Percentiles rank a stretch among this genome's conserved stretches.
phyloP scores from a whole-genome alignment of 2,888 invertebrate species.

The Apamea sordens region DNA sequence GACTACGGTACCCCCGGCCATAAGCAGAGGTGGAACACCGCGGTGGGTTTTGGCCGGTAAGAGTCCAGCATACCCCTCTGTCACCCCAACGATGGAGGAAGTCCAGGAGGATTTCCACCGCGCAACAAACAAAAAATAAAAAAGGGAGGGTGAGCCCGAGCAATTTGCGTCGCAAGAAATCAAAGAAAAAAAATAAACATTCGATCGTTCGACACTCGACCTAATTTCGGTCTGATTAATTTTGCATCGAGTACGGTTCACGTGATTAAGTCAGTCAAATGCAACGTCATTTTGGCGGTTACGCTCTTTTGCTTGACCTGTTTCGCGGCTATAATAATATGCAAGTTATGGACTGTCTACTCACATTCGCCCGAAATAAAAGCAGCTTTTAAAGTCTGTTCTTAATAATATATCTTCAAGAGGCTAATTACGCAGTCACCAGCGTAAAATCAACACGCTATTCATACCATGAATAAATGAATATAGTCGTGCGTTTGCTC shows the following conservation, averaged over 20 bases:
- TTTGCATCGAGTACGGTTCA: slow-evolving; percentile 21
- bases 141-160: neutral
- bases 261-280: neutral
- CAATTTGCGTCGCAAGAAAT: slow-evolving; percentile 6
- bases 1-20: neutral
- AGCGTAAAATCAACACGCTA: slow-evolving; percentile 32
- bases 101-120: too few relatives aligned
- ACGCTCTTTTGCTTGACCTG: neutral
- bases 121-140: too few relatives aligned
- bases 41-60: too few relatives aligned
- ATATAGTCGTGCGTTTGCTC: slow-evolving; percentile 25
- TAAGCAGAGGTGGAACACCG: too few relatives aligned
- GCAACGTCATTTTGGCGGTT: slow-evolving; percentile 7
- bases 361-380: neutral
- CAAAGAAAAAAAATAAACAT: neutral
- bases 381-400: neutral
- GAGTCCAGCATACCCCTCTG: too few relatives aligned
- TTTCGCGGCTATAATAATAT: neutral
- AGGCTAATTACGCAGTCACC: slow-evolving; percentile 18
- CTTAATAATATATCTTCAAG: neutral
- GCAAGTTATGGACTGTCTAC: neutral
- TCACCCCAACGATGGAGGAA: too few relatives aligned
- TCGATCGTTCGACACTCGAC: slow-evolving; percentile 11
- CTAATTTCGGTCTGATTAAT: slow-evolving; percentile 37
- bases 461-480: slow-evolving; percentile 35